phyloP scores from a whole-genome alignment of 2,888 invertebrate genomes.

The Margaritifera margaritifera region DNA sequence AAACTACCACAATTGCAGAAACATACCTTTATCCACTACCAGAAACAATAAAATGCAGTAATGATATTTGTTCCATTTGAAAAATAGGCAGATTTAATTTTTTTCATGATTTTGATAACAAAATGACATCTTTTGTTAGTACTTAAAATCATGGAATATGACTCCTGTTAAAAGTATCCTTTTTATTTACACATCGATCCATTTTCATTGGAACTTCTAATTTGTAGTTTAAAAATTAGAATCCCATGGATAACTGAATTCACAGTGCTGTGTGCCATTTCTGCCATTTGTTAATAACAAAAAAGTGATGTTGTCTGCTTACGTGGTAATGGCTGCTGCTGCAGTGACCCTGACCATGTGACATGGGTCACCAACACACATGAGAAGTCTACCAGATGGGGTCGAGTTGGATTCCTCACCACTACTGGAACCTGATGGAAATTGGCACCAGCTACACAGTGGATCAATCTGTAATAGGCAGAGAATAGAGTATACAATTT shows the following conservation, averaged over 20 bases:
- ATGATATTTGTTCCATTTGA: not conserved
- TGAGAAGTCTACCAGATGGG: constrained; percentile 22
- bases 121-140: too few relatives aligned
- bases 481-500: not conserved
- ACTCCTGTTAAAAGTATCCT: too few relatives aligned
- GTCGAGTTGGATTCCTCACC: constrained; percentile 14
- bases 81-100: not conserved
- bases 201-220: too few relatives aligned
- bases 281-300: too few relatives aligned
- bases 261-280: too few relatives aligned
- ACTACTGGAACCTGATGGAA: constrained; percentile 12
- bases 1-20: too few relatives aligned
- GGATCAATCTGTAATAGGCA: constrained; percentile 43
- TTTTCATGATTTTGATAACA: too few relatives aligned
- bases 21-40: not conserved
- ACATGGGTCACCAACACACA: constrained; percentile 41
- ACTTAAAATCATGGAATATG: too few relatives aligned
- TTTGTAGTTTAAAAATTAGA: too few relatives aligned
- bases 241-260: too few relatives aligned
- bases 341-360: constrained; percentile 49
- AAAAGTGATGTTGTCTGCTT: constrained; percentile 6
- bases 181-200: too few relatives aligned
- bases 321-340: constrained; percentile 50
- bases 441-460: constrained; percentile 46
- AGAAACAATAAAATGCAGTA: not conserved